Base-by-base conservation (phyloP, 1,140 invertebrate genomes). In the Drosophila paulistorum region DNA sequence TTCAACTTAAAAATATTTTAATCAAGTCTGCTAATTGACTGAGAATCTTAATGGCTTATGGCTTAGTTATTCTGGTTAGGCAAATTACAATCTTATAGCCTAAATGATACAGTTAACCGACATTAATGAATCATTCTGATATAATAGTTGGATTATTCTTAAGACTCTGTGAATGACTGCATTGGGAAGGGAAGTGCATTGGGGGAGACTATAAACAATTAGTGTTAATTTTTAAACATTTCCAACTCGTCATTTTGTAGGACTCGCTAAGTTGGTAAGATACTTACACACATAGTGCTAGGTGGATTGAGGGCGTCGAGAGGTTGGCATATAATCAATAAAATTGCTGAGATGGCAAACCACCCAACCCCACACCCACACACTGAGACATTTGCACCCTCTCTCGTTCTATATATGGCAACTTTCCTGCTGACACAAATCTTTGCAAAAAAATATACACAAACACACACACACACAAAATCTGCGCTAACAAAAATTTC, bases 401-500 rank as follows among this genome's bases (percentile, higher is more conserved):
- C 68, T 48, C 37, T 17, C 54, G 20, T 17, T 48, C 45, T 51
- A 51, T 51, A 51, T 51, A 51, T 30, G 30, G 39, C 48, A 64
- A 67, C 51, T 75, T 84, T 78, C 75, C 39, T 79, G 83, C 76
- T 87, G 83, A 87, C 83, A 77, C 85, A 86, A 86, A 89, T 86
- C 69, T 83, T 68, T 75, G 54, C 81, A 58, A 57, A 84, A 51
- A 51, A 51, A 45, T 7, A 17, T 3, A 48, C 14, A 48, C 14
- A 48, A 2, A 20, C 9, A 51, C 17, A 23, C 45, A 51, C 17
- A 23, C 20, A 23, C 20, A 48, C 45, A 51, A 51, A 81, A 79
- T 82, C 80, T 71, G 78, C 55, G 81, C 77, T 61, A 68, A 65
- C 66, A 64, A 83, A 77, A 83, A 70, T 70, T 67, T 51, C 45